Percentiles rank a stretch among this genome's conserved stretches.
Evolutionary conservation across 2,888 invertebrate species (phyloP).

Genomic region (Hybos culiciformis): DNA sequence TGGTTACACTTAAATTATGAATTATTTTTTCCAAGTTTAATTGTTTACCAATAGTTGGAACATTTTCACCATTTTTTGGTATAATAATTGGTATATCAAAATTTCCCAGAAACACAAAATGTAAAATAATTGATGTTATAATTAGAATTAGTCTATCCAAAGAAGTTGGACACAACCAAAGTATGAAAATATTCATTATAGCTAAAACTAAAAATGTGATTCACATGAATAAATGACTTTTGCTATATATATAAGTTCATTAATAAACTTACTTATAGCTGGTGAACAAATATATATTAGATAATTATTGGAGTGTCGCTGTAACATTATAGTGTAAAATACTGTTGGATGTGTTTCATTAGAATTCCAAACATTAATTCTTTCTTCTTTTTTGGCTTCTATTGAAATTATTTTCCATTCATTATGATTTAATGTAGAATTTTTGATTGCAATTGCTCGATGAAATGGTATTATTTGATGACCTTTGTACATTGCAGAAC

Average conservation of each 20-base stretch:
- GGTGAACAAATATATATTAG: constrained; percentile 18
- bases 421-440: constrained; percentile 35
- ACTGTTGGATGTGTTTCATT: constrained; percentile 48
- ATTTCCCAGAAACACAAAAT: constrained; percentile 45
- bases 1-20: constrained; percentile 4
- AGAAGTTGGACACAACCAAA: constrained; percentile 44
- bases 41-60: constrained; percentile 45
- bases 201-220: constrained; percentile 40
- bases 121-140: constrained; percentile 47
- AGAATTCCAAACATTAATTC: constrained; percentile 40
- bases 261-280: constrained; percentile 20
- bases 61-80: constrained; percentile 44
- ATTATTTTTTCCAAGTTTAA: too few relatives aligned
- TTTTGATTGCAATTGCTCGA: constrained; percentile 1
- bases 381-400: constrained; percentile 35
- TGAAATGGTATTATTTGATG: neutral
- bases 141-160: constrained; percentile 42
- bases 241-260: too few relatives aligned
- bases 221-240: too few relatives aligned
- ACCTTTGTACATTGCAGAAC: constrained; percentile 41
- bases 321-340: constrained; percentile 41
- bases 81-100: constrained; percentile 45
- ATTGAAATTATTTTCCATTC: constrained; percentile 43
- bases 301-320: constrained; percentile 43
- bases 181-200: constrained; percentile 41